These are phyloP conservation scores for Nasonia longicornis DNA, from an alignment of 1,140 invertebrate genomes.

Conservation along the genomic window DNA sequence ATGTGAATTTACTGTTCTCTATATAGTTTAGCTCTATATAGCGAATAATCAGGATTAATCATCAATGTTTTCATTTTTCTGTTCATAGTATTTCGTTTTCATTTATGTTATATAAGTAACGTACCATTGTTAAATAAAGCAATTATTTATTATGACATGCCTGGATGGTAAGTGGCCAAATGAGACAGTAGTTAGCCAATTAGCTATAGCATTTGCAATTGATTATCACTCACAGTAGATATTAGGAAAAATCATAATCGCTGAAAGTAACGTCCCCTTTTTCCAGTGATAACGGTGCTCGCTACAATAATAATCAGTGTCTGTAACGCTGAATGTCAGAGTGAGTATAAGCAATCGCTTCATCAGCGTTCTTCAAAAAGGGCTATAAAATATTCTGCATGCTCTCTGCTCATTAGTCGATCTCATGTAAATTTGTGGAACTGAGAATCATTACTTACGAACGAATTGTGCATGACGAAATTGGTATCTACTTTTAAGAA, in stretches of 20 bases:
- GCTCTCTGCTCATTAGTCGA: neutral
- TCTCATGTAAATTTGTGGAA: neutral
- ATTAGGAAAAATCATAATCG: neutral
- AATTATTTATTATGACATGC: slow-evolving; percentile 11
- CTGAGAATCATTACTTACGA: too few relatives aligned
- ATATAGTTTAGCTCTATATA: neutral
- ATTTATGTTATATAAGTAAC: slow-evolving; percentile 20
- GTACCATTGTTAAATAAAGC: slow-evolving; percentile 13
- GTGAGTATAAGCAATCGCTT: slow-evolving; percentile 60
- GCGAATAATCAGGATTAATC: slow-evolving; percentile 14
- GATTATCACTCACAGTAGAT: slow-evolving; percentile 5
- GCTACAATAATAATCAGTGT: slow-evolving; percentile 65
- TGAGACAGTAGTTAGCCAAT: neutral
- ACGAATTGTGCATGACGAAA: neutral
- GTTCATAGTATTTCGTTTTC: slow-evolving; percentile 25
- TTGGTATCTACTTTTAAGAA: neutral
- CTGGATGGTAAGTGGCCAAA: slow-evolving; percentile 29
- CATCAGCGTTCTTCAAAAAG: neutral
- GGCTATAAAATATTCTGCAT: slow-evolving; percentile 35
- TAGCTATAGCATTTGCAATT: slow-evolving; percentile 7
- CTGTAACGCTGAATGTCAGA: slow-evolving; percentile 70
- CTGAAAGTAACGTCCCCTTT: slow-evolving; percentile 49
- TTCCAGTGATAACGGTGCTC: slow-evolving; percentile 69
- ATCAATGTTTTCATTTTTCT: slow-evolving; percentile 20
- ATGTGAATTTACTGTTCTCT: neutral